A percentile compares a stretch with the other conserved stretches of the same genome.
Conservation (phyloP, 2,113 vertebrate species). For the Aphelocoma coerulescens region DNA sequence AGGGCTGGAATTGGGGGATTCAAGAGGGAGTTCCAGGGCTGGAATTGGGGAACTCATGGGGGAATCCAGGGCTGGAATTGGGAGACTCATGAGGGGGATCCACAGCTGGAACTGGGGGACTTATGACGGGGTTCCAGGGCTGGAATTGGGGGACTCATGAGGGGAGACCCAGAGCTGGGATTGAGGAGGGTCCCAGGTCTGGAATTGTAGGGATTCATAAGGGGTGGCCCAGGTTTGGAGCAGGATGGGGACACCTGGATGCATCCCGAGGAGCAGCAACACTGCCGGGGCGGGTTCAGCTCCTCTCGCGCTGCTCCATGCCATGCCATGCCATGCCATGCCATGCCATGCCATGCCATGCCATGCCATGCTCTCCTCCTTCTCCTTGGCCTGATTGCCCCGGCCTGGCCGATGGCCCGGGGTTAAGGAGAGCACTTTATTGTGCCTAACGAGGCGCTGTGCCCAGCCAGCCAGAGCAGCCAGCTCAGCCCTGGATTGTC, state of each 20-base stretch:
- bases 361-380: background rate
- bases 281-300: fast-evolving
- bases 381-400: background rate
- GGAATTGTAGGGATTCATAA: background rate
- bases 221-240: fast-evolving
- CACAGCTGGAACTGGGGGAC: too few relatives aligned
- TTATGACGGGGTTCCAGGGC: fast-evolving
- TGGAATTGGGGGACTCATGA: background rate
- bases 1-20: fast-evolving
- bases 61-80: fast-evolving
- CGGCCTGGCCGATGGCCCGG: background rate
- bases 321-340: too few relatives aligned
- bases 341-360: too few relatives aligned
- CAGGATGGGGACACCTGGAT: fast-evolving
- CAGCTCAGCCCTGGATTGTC: background rate
- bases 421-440: background rate
- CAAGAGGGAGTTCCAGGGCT: fast-evolving
- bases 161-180: fast-evolving
- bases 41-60: background rate
- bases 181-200: background rate
- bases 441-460: constrained; percentile 1
- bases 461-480: constrained; percentile 8
- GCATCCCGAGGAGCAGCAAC: fast-evolving
- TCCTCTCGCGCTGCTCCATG: too few relatives aligned
- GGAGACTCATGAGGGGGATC: too few relatives aligned